Percentiles rank a stretch among this genome's conserved stretches.
These are phyloP conservation scores for Idaea dimidiata DNA, from an alignment of 2,888 invertebrate genomes.

Conservation along the genomic window DNA sequence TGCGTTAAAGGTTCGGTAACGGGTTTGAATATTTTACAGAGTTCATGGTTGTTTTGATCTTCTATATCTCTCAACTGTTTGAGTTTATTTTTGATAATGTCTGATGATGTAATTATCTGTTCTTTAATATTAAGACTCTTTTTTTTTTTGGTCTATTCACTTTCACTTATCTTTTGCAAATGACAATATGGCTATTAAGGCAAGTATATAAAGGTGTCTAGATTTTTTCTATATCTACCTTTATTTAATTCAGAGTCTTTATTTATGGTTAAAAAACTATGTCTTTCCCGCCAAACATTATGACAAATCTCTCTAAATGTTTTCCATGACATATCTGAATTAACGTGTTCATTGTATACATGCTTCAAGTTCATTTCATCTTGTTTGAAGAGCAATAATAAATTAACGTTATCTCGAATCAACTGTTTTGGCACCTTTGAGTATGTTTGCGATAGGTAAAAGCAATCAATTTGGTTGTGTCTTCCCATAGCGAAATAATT, in stretches of 20 bases:
- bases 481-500: no score
- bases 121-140: no score
- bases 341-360: conserved; percentile 36
- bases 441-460: conserved; percentile 33
- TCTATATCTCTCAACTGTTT: conserved; percentile 4
- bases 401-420: conserved; percentile 18
- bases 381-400: conserved; percentile 34
- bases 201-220: conserved; percentile 15
- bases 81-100: conserved; percentile 6
- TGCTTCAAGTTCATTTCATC: conserved; percentile 36
- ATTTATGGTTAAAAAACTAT: conserved; percentile 14
- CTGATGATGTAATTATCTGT: conserved; percentile 1
- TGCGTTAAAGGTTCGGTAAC: conserved; percentile 7
- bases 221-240: conserved; percentile 16
- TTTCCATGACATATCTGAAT: conserved; percentile 28
- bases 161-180: no score
- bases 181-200: conserved; percentile 4
- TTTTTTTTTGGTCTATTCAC: no score
- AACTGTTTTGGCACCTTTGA: conserved; percentile 37
- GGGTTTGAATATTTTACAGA: conserved; percentile 9
- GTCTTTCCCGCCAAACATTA: conserved; percentile 5
- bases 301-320: conserved; percentile 23
- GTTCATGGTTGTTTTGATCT: background rate
- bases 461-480: no score
- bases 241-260: conserved; percentile 6